These are phyloP conservation scores for Epizoanthus rinbou DNA, from an alignment of 92 coral and sea anemone species.

Conservation along the genomic window DNA sequence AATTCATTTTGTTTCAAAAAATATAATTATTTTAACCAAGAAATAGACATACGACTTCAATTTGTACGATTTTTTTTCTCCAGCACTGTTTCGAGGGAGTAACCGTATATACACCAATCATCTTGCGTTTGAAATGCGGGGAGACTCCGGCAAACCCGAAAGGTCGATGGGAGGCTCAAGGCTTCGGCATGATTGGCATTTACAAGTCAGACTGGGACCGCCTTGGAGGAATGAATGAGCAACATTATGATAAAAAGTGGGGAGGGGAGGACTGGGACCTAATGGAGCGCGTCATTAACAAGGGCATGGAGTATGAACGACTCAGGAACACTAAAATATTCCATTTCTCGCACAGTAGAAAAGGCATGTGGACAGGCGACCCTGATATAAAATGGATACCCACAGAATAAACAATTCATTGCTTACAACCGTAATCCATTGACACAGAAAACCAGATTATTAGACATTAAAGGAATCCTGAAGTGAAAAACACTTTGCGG, in stretches of 20 bases:
- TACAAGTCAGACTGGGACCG: slow-evolving; percentile 92
- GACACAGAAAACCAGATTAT: not conserved
- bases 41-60: too few species aligned
- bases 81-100: slow-evolving; percentile 89
- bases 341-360: slow-evolving; percentile 75
- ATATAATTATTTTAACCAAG: too few species aligned
- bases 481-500: too few species aligned
- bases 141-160: slow-evolving; percentile 52
- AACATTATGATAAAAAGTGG: slow-evolving; percentile 62
- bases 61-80: too few species aligned
- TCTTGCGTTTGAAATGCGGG: slow-evolving; percentile 70
- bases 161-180: slow-evolving; percentile 87
- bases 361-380: slow-evolving; percentile 81
- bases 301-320: slow-evolving; percentile 84
- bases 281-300: slow-evolving; percentile 64
- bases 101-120: slow-evolving; percentile 82
- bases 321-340: slow-evolving; percentile 61
- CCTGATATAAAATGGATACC: not conserved
- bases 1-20: not conserved
- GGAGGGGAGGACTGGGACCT: slow-evolving; percentile 97
- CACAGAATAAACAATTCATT: not conserved
- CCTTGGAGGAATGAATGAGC: slow-evolving; percentile 76
- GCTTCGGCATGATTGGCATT: slow-evolving; percentile 82
- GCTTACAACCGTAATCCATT: not conserved
- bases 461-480: too few species aligned